phyloP scores from a whole-genome alignment of 1,140 invertebrate genomes.

The Heliothis virescens region DNA sequence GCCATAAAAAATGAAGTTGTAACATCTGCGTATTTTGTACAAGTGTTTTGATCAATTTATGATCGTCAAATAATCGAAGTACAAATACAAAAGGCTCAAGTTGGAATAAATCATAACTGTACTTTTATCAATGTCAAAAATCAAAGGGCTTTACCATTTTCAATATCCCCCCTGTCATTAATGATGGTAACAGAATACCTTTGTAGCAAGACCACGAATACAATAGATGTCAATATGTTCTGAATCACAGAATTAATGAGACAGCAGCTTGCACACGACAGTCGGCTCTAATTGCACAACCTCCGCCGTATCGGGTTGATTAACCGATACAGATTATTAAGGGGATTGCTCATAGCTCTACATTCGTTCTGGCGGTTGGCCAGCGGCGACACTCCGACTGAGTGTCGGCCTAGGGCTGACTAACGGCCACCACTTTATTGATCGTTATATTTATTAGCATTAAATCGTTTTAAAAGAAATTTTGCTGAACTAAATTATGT shows the following conservation, averaged over 20 bases:
- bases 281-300: constrained; percentile 65
- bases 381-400: constrained; percentile 57
- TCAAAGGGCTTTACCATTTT: neutral
- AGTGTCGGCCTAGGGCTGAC: constrained; percentile 61
- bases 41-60: too few species aligned
- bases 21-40: too few species aligned
- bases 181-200: constrained; percentile 1
- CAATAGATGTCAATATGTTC: constrained; percentile 46
- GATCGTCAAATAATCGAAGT: too few species aligned
- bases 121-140: neutral
- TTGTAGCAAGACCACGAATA: constrained; percentile 2
- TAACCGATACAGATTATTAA: constrained; percentile 80
- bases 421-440: constrained; percentile 25
- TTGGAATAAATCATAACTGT: too few species aligned
- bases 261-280: constrained; percentile 53
- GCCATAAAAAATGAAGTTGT: too few species aligned
- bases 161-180: neutral
- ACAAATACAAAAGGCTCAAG: too few species aligned
- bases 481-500: neutral
- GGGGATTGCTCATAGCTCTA: constrained; percentile 76
- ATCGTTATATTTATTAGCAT: neutral
- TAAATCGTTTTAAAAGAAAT: constrained; percentile 27
- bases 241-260: constrained; percentile 43
- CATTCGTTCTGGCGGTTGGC: constrained; percentile 69
- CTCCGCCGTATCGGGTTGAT: constrained; percentile 76